Evolutionary conservation across 2,888 invertebrate genomes (phyloP), one percentile per base, ranked within the genome.

Genomic region (Amblyjoppa fuscipennis): DNA sequence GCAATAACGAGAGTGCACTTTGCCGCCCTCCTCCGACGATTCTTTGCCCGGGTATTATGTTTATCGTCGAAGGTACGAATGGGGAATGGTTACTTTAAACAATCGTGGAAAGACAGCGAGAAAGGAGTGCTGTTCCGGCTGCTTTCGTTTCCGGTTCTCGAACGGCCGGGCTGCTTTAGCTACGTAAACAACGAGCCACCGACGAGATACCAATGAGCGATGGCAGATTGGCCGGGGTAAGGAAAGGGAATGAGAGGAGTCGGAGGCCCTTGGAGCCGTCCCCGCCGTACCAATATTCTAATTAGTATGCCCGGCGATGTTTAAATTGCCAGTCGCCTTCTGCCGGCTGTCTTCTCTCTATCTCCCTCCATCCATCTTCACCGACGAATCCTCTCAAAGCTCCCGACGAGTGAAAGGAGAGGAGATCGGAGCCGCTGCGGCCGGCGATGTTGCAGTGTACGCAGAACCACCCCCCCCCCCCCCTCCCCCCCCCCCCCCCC

Each of bases 241-340:
- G 31, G 34, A 6, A 56, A 4, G 53, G 64, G 64, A 13, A 64
- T 34, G 2, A 16, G 31, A 16, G 31, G 69, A 81, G 53, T 56
- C 20, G 51, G 38, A 64, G 71, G 71, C 41, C 70, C 38, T 16
- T 13, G 49, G 51, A 56, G 73, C 68, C 34, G 59, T 16, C 69
- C 66, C 77, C 74, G 41, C 41, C 78, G 53, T 68, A 71, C 70
- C 82, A 69, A 79, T 82, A 82, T 85, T 85, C 82, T 79, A 85
- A 85, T 85, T 85, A 82, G 82, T 66, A 85, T 61, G 64, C 74
- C 51, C 69, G 73, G 41, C 64, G 80, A 79, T 79, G 82, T 82
- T 85, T 82, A 69, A 82, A 79, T 82, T 85, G 75, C 75, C 56
- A 75, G 82, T 82, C 82, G 51, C 69, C 64, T 64, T 66, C 59